Evolutionary conservation across 2,113 vertebrate genomes (phyloP).

Genomic region (Cyphomyrus plagiostoma): DNA sequence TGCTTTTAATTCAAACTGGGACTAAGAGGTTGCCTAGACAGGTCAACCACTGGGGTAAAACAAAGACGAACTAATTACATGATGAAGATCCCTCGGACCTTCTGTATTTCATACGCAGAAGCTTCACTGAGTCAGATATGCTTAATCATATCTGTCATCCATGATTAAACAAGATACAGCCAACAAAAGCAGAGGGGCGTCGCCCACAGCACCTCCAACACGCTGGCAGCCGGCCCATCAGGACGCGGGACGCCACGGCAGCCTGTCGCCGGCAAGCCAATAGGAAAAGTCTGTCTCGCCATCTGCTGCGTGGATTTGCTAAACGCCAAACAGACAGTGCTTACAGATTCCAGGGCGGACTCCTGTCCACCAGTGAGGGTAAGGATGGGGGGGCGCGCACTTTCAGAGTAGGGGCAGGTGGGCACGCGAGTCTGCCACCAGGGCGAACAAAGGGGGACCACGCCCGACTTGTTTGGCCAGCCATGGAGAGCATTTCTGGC

Average conservation of each 20-base stretch:
- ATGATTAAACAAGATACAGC: neutral
- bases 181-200: neutral
- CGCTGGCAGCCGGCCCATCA: neutral
- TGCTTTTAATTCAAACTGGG: conserved; percentile 2
- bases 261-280: neutral
- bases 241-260: neutral
- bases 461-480: neutral
- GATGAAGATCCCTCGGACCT: neutral
- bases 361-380: neutral
- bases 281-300: neutral
- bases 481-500: neutral
- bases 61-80: neutral
- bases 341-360: neutral
- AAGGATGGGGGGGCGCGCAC: neutral
- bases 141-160: conserved; percentile 5
- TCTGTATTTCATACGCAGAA: neutral
- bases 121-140: neutral
- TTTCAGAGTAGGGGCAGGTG: neutral
- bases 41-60: neutral
- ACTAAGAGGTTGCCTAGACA: conserved; percentile 6
- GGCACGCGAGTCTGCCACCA: neutral
- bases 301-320: neutral
- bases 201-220: neutral
- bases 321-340: neutral
- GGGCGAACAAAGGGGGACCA: neutral